Base-by-base conservation (phyloP, 1,140 invertebrate species). In the Brevipalpus yothersi region DNA sequence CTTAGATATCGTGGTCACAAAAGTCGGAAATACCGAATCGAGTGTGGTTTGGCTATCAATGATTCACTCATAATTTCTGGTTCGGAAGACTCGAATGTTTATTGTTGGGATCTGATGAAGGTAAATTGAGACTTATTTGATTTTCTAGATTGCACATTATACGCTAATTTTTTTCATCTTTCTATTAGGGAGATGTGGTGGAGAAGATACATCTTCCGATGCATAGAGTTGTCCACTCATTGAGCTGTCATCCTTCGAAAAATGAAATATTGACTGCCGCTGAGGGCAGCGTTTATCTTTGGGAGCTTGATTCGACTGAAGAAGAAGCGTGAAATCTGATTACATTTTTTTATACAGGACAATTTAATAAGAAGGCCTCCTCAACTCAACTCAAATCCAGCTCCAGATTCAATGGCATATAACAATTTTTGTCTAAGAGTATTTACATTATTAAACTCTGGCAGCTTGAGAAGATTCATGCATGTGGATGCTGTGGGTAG, bases 391-490 rank as follows among this genome's bases (percentile, higher is more conserved):
- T 96, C 92, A 76, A 97, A 96, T 49, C 92, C 93, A 58, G 89
- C 82, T 64, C 84, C 86, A 58, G 90, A 83, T 73, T 93, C 85
- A 68, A 97, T 91, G 31, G 90, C 90, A 70, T 93, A 91, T 1
- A 91, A 69, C 45, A 97, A 75, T 72, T 93, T 94, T 59, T 84
- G 80, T 61, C 77, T 78, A 62, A 97, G 72, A 59, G 78, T 77
- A 60, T 79, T 76, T 68, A 86, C 80, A 60, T 83, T 81, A 49
- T 77, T 77, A 68, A 91, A 92, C 66, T 92, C 83, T 0, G 92
- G 92, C 60, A 98, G 76, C 72, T 96, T 96, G 15, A 98, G 72
- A 49, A 97, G 77, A 76, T 98, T 97, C 81, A 96, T 91, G 71
- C 93, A 98, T 15, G 93, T 97, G 69, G 86, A 91, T 8, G 92